Percentiles rank a stretch among this genome's conserved stretches.
Conservation (phyloP, 2,888 invertebrate species). For the Camponotus fellah region DNA sequence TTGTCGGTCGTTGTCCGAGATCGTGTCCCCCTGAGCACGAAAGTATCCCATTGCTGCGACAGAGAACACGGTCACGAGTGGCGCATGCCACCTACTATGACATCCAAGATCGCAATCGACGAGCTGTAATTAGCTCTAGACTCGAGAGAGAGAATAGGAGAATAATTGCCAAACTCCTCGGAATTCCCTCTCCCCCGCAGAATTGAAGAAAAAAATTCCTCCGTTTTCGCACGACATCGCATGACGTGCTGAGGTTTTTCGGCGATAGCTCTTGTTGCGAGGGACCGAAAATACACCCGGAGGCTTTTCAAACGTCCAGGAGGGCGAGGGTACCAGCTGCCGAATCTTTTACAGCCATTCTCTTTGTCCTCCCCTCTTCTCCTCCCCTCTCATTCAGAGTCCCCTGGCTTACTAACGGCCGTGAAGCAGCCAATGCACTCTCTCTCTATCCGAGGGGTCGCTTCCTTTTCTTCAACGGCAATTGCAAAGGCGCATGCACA, state of each 20-base stretch:
- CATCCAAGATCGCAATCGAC: slow-evolving; percentile 39
- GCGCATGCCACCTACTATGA: slow-evolving; percentile 28
- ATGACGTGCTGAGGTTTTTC: slow-evolving; percentile 34
- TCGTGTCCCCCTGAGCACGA: slow-evolving; percentile 46
- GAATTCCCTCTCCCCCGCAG: slow-evolving; percentile 10
- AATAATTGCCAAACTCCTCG: slow-evolving; percentile 30
- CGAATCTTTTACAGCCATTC: slow-evolving; percentile 69
- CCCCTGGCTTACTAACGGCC: slow-evolving; percentile 59
- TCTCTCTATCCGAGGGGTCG: slow-evolving; percentile 62
- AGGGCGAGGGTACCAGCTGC: slow-evolving; percentile 68
- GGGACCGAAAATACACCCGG: slow-evolving; percentile 21
- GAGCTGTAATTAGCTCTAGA: slow-evolving; percentile 21
- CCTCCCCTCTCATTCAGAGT: slow-evolving; percentile 33
- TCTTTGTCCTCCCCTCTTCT: slow-evolving; percentile 58
- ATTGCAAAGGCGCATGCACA: slow-evolving; percentile 66
- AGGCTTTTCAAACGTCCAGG: slow-evolving; percentile 37
- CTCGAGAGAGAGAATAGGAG: neutral
- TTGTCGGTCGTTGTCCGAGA: slow-evolving; percentile 43
- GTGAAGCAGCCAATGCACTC: slow-evolving; percentile 75
- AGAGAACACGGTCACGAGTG: slow-evolving; percentile 40
- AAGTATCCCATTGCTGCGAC: slow-evolving; percentile 15
- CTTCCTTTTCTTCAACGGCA: slow-evolving; percentile 72
- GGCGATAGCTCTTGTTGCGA: slow-evolving; percentile 2
- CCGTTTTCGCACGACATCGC: slow-evolving; percentile 16
- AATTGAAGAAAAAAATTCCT: neutral